Conservation (phyloP, 2,113 vertebrate species). For the Protobothrops flavoviridis region DNA sequence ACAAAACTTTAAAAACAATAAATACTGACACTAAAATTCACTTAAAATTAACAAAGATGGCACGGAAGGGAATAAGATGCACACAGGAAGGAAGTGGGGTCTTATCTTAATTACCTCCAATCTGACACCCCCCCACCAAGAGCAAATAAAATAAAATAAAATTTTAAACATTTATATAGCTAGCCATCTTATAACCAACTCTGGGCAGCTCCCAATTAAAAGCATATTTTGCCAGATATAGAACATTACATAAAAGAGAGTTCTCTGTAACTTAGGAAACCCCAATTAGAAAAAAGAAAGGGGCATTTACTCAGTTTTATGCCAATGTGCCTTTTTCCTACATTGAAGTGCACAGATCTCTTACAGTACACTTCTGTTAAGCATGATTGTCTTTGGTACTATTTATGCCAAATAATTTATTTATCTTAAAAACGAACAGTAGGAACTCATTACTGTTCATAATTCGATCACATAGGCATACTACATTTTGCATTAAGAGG, state of each 20-base stretch:
- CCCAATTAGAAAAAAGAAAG: no score
- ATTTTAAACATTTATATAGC: background rate
- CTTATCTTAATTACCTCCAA: background rate
- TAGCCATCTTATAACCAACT: background rate
- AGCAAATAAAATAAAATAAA: background rate
- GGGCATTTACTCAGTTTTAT: background rate
- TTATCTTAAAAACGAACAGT: background rate
- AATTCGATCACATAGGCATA: background rate
- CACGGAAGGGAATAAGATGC: background rate
- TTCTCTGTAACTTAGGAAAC: background rate
- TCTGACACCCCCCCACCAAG: background rate
- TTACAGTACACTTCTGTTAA: background rate
- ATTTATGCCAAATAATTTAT: background rate
- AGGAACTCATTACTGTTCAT: background rate
- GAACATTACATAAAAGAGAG: background rate
- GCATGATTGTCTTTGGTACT: background rate
- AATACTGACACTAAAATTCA: background rate
- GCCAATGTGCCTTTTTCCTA: background rate
- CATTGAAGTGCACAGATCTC: background rate
- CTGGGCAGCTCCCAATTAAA: background rate
- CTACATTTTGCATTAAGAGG: rapidly evolving
- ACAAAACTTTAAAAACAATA: background rate
- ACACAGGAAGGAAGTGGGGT: background rate
- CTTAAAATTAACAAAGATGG: background rate
- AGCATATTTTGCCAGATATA: background rate